phyloP scores from a whole-genome alignment of 92 coral and sea anemone species.

The Bergia puertoricense region DNA sequence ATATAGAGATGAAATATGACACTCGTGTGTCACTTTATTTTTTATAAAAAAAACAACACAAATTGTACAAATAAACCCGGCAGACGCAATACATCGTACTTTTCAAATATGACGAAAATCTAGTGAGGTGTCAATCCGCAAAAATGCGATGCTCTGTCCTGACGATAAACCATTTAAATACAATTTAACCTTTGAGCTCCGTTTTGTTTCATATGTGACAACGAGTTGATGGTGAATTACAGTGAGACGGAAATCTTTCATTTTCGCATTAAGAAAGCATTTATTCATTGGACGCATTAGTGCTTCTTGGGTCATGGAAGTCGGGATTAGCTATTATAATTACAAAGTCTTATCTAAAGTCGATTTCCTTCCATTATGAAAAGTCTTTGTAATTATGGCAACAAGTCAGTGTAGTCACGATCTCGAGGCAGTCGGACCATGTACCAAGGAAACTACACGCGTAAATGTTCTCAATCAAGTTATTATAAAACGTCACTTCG shows the following conservation, averaged over 20 bases:
- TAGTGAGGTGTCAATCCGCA: conserved; percentile 5
- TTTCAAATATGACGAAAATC: not conserved
- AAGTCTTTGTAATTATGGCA: not conserved
- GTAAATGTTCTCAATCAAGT: conserved; percentile 17
- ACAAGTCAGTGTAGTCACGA: not conserved
- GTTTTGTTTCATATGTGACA: conserved; percentile 5
- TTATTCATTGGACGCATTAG: not conserved
- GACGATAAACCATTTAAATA: not conserved
- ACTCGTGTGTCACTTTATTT: not conserved
- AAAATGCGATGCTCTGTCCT: not conserved
- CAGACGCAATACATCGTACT: not conserved
- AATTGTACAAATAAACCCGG: not conserved
- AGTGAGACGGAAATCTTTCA: not conserved
- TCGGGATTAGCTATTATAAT: not conserved
- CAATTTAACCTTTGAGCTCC: not conserved
- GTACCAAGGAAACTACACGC: conserved; percentile 4
- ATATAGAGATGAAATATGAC: not conserved
- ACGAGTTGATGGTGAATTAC: not conserved
- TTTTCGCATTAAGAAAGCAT: not conserved
- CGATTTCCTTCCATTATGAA: conserved; percentile 8
- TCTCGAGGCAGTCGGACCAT: not conserved
- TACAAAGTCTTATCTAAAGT: conserved; percentile 23
- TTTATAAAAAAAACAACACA: not conserved
- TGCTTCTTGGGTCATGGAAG: not conserved
- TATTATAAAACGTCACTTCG: conserved; percentile 14